Evolutionary conservation across 2,888 invertebrate genomes (phyloP).

Genomic region (Cheilosia urbana): DNA sequence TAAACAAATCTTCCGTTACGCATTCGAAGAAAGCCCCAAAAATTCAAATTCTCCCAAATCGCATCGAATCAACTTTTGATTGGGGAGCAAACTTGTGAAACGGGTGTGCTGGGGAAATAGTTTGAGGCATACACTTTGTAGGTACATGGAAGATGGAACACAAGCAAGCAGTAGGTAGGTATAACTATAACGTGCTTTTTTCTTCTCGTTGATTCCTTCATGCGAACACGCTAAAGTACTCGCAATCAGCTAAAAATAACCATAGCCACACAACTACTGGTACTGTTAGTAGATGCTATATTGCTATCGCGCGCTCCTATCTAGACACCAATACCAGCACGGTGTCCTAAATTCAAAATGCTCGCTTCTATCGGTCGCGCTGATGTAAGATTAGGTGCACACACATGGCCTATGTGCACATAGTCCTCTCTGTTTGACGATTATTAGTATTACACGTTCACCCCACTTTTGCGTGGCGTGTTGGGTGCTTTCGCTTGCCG

Average conservation of each 20-base stretch:
- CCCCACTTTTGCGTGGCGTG: slow-evolving; percentile 53
- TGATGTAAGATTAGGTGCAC: slow-evolving; percentile 72
- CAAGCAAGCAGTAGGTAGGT: not conserved
- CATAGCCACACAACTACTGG: slow-evolving; percentile 63
- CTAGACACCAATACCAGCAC: slow-evolving; percentile 54
- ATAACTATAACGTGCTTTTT: slow-evolving; percentile 46
- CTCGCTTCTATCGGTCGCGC: slow-evolving; percentile 25
- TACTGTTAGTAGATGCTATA: slow-evolving; percentile 48
- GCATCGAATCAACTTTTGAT: not conserved
- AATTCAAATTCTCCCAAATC: slow-evolving; percentile 14
- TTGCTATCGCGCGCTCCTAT: slow-evolving; percentile 49
- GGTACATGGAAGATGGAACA: slow-evolving; percentile 36
- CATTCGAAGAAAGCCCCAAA: slow-evolving; percentile 47
- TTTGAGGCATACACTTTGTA: slow-evolving; percentile 24
- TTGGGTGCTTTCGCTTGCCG: slow-evolving; percentile 31
- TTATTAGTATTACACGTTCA: slow-evolving; percentile 59
- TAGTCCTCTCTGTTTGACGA: slow-evolving; percentile 56
- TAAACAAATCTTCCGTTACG: slow-evolving; percentile 58
- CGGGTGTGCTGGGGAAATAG: slow-evolving; percentile 20
- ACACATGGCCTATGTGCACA: slow-evolving; percentile 54
- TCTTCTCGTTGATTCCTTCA: slow-evolving; percentile 51
- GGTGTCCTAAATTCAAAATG: slow-evolving; percentile 69
- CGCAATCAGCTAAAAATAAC: slow-evolving; percentile 75
- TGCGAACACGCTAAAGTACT: slow-evolving; percentile 66
- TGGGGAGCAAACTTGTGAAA: not conserved